Conservation (phyloP, 2,888 invertebrate genomes). For the Synanthedon myopaeformis region DNA sequence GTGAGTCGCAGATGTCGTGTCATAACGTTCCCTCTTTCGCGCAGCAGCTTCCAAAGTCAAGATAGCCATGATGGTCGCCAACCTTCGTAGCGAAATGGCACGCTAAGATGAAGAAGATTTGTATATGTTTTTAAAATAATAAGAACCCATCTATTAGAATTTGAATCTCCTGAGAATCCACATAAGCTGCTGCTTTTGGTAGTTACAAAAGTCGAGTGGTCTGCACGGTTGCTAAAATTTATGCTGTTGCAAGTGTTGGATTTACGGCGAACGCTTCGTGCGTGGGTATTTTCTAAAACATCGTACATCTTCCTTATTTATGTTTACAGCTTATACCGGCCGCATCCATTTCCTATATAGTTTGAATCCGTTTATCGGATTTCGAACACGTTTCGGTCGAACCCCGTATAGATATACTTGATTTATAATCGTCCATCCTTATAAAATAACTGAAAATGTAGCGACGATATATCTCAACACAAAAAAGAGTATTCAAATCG, state of each 20-base stretch:
- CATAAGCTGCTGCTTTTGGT: slow-evolving; percentile 12
- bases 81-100: too few relatives aligned
- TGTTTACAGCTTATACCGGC: slow-evolving; percentile 63
- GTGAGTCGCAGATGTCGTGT: too few relatives aligned
- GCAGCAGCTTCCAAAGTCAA: too few relatives aligned
- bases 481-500: slow-evolving; percentile 13
- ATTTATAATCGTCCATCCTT: slow-evolving; percentile 50
- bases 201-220: slow-evolving; percentile 12
- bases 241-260: slow-evolving; percentile 51
- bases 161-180: not conserved
- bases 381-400: slow-evolving; percentile 57
- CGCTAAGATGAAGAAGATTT: too few relatives aligned
- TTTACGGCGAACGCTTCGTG: slow-evolving; percentile 50
- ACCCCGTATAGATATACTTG: slow-evolving; percentile 51
- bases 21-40: too few relatives aligned
- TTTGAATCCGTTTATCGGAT: slow-evolving; percentile 67
- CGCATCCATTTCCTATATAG: slow-evolving; percentile 53
- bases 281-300: slow-evolving; percentile 64
- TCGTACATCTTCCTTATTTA: slow-evolving; percentile 65
- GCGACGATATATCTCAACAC: slow-evolving; percentile 18
- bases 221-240: slow-evolving; percentile 40
- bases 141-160: not conserved
- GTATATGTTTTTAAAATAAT: too few relatives aligned
- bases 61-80: too few relatives aligned
- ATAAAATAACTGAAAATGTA: slow-evolving; percentile 43